Evolutionary conservation across 2,888 invertebrate species (phyloP), one percentile per base, ranked within the genome.

Genomic region (Epistrophe eligans): DNA sequence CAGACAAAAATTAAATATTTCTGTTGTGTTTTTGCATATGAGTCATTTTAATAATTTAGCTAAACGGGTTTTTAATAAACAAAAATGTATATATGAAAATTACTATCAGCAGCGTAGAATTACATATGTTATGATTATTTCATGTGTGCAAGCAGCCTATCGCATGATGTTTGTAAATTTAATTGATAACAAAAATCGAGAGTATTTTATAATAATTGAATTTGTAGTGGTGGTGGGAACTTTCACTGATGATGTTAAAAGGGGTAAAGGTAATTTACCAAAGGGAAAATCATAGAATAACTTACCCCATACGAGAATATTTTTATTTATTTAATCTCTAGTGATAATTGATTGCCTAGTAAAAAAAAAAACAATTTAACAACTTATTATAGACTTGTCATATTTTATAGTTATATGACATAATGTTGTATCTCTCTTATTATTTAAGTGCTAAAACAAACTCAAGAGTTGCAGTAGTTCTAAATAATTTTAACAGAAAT

Each of bases 1-100:
- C 64, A 55, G 28, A 17, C 62, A 55, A 77, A 62, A 81, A 81
- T 81, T 70, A 7, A 45, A n/a, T 48, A 74, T 73, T 81, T 71
- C 1, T 4, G n/a, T 28, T 32, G 82, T 48, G 57, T 43, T 52
- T 77, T 24, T 15, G 24, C 4, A 8, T 6, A 38, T 79, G 73
- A 79, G 13, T 79, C 67, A 79, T 6, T 24, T n/a, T 32, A 10
- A 13, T 62, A 40, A 40, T 40, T 38, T 15, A 24, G n/a, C 24
- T 43, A 8, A 15, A 60, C 17, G 60, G 62, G 40, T 40, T 24
- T 57, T 32, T 13, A 64, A 24, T 24, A 24, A 24, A n/a, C 32
- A 24, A n/a, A 32, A 11, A 24, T 24, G 10, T 64, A 1, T 60
- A 24, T 13, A 15, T 60, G 1, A 40, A 19, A 8, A 24, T 40